phyloP scores from a whole-genome alignment of 1,140 invertebrate species.

The Cydia amplana region DNA sequence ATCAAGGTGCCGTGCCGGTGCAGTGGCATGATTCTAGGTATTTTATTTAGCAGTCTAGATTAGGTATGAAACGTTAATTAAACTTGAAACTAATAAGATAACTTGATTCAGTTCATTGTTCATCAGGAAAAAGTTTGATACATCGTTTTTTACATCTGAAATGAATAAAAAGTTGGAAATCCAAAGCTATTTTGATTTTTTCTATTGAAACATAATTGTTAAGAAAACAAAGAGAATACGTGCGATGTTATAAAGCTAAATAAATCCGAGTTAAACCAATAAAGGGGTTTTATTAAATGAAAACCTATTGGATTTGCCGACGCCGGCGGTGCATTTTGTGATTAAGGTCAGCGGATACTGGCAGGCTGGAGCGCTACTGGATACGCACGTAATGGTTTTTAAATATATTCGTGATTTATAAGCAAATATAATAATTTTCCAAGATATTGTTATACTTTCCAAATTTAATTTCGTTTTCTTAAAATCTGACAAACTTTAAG shows the following conservation, averaged over 20 bases:
- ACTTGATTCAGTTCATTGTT: too few species aligned
- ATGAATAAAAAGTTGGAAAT: too few species aligned
- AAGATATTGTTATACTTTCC: too few species aligned
- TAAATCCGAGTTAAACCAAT: constrained; percentile 77
- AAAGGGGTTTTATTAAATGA: constrained; percentile 77
- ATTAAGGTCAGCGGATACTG: constrained; percentile 47
- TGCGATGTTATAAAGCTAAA: constrained; percentile 51
- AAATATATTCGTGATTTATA: too few species aligned
- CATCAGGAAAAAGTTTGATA: too few species aligned
- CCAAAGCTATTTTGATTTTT: background rate
- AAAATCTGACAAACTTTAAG: too few species aligned
- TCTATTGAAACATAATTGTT: background rate
- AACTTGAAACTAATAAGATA: background rate
- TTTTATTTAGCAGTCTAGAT: background rate
- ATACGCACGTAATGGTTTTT: too few species aligned
- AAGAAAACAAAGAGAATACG: constrained; percentile 13
- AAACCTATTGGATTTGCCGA: constrained; percentile 73
- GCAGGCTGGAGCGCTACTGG: background rate
- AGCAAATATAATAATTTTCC: too few species aligned
- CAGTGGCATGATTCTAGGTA: background rate
- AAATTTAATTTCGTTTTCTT: too few species aligned
- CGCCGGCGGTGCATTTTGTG: constrained; percentile 62
- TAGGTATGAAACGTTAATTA: background rate
- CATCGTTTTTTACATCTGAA: too few species aligned
- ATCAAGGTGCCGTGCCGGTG: background rate